These are phyloP conservation scores for Dufourea novaeangliae DNA, from an alignment of 1,140 invertebrate genomes.

Conservation along the genomic window DNA sequence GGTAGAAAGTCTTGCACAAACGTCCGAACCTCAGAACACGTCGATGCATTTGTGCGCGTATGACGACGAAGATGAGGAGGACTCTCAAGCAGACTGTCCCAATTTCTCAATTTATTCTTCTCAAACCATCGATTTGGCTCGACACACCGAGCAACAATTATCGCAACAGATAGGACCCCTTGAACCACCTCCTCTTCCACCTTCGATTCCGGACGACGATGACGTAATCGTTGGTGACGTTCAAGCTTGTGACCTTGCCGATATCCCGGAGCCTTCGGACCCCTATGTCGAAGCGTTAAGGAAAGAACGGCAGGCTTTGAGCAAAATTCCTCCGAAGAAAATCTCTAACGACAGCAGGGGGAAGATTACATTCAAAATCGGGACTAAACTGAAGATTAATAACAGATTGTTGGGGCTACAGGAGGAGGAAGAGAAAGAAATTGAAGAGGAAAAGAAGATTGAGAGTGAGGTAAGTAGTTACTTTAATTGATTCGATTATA, in stretches of 20 bases:
- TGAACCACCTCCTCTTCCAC: constrained; percentile 67
- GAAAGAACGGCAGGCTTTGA: constrained; percentile 77
- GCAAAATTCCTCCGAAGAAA: constrained; percentile 77
- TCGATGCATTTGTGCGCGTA: constrained; percentile 72
- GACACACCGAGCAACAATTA: constrained; percentile 81
- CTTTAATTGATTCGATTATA: not conserved
- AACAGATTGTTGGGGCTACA: constrained; percentile 76
- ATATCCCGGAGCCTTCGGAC: constrained; percentile 73
- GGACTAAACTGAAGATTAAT: constrained; percentile 74
- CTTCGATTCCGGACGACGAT: constrained; percentile 67
- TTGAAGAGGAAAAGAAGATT: constrained; percentile 12
- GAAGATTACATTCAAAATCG: constrained; percentile 80
- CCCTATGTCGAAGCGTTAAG: constrained; percentile 77
- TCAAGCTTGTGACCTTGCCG: constrained; percentile 73
- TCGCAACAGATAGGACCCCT: constrained; percentile 78
- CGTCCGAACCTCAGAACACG: constrained; percentile 42
- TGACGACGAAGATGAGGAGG: constrained; percentile 81
- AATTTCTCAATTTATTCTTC: constrained; percentile 92
- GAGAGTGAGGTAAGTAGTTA: constrained; percentile 17
- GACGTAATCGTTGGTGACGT: constrained; percentile 76
- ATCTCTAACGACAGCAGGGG: constrained; percentile 76
- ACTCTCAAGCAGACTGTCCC: constrained; percentile 88
- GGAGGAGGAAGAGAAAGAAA: constrained; percentile 37
- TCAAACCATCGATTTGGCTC: constrained; percentile 88
- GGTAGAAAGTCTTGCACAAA: constrained; percentile 35